phyloP scores from a whole-genome alignment of 1,140 invertebrate genomes.

The Himalopsyche phryganea region DNA sequence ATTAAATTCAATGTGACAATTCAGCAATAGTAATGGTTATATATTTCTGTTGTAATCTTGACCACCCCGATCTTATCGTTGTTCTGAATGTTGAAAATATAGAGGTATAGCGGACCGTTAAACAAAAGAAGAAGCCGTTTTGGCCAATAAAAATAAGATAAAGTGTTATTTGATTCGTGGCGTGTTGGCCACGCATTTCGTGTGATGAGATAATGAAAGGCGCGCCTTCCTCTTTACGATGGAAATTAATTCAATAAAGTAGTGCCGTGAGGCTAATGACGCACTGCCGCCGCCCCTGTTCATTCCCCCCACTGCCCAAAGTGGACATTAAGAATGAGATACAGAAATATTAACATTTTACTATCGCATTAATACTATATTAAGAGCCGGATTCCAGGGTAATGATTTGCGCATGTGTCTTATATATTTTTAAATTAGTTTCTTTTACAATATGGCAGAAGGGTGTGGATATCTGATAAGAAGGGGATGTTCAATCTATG shows the following conservation, averaged over 20 bases:
- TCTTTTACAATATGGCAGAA: too few relatives aligned
- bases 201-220: slow-evolving; percentile 32
- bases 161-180: slow-evolving; percentile 33
- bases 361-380: slow-evolving; percentile 30
- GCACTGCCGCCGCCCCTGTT: not conserved
- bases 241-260: slow-evolving; percentile 34
- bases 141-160: slow-evolving; percentile 31
- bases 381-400: slow-evolving; percentile 9
- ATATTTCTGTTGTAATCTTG: too few relatives aligned
- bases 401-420: too few relatives aligned
- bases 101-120: too few relatives aligned
- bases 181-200: slow-evolving; percentile 25
- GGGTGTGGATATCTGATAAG: too few relatives aligned
- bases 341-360: slow-evolving; percentile 34
- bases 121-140: slow-evolving; percentile 5
- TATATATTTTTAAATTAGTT: too few relatives aligned
- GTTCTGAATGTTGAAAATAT: too few relatives aligned
- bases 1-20: too few relatives aligned
- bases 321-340: slow-evolving; percentile 31
- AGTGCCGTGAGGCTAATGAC: not conserved
- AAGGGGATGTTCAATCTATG: too few relatives aligned
- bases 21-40: too few relatives aligned
- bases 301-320: not conserved
- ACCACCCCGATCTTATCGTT: too few relatives aligned
- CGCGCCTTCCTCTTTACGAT: slow-evolving; percentile 31